phyloP scores from a whole-genome alignment of 2,113 vertebrate genomes.

The Myocastor coypus region DNA sequence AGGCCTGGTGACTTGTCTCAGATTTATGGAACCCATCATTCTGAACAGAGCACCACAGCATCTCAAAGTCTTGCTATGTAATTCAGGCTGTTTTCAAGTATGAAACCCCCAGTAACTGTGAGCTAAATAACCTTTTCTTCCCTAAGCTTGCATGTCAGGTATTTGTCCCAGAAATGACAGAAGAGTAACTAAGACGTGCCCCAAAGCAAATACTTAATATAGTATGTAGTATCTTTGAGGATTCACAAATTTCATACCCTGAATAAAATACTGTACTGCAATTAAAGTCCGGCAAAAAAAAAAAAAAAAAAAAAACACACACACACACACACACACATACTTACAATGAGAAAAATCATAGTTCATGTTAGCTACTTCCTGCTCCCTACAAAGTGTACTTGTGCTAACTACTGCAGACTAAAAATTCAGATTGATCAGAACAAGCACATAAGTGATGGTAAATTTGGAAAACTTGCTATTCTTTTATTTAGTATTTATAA shows the following conservation, averaged over 20 bases:
- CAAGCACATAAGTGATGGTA: neutral
- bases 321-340: too few species aligned
- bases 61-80: too few species aligned
- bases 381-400: neutral
- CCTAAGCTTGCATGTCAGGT: too few species aligned
- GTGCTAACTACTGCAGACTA: neutral
- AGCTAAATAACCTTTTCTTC: too few species aligned
- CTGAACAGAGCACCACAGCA: too few species aligned
- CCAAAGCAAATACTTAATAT: neutral
- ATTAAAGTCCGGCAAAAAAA: neutral
- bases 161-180: too few species aligned
- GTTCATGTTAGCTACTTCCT: neutral
- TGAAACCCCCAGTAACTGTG: too few species aligned
- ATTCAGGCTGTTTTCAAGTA: too few species aligned
- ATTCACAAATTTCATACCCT: neutral
- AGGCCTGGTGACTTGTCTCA: too few species aligned
- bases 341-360: neutral
- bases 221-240: rapidly evolving
- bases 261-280: neutral
- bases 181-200: too few species aligned
- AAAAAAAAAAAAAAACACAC: too few species aligned
- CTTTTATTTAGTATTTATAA: neutral
- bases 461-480: conserved; percentile 18
- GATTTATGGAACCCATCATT: too few species aligned
- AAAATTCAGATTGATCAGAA: neutral